Base-by-base conservation (phyloP, 2,888 invertebrate genomes). In the Trisateles emortualis region DNA sequence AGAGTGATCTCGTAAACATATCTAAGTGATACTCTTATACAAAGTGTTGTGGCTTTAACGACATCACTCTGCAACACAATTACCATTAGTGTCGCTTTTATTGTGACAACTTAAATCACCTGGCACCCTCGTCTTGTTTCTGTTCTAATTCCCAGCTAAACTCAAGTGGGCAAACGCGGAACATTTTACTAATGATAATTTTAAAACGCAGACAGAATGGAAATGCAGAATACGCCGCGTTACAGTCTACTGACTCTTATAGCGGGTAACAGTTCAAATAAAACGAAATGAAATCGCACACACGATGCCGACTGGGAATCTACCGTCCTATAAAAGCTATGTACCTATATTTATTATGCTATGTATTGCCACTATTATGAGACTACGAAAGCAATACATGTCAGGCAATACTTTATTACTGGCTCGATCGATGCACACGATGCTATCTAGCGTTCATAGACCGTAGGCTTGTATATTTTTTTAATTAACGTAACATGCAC, bases 271-370 rank as follows among this genome's bases (percentile, higher is more conserved):
- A 76, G 73, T 79, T 78, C 78, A 78, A 84, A 85, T 84, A 85
- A 84, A 84, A 83, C 74, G 72, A 78, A 82, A 84, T 81, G 75
- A 78, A 80, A 81, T 79, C 75, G 83, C 79, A 78, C 65, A 68
- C 69, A 72, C 73, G 72, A 72, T 57, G 64, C 70, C 68, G 71
- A 51, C 66, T 61, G 64, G 68, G 60, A 64, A 70, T 58, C 62
- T 67, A 73, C 64, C 74, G 55, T 51, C 67, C 54, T 74, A 72
- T 75, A 75, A 72, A 76, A 61, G 72, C 64, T 70, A 64, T 54
- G 50, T 64, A 69, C 49, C 49, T 70, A 67, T 69, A 71, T 71
- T 74, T 72, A 68, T 69, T 66, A 62, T 72, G 64, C 64, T 65
- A 57, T 46, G 68, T 74, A 77, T 76, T 75, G 76, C 76, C 63